A percentile compares a stretch with the other conserved stretches of the same genome.
phyloP scores from a whole-genome alignment of 37 sponge, comb jelly and placozoan genomes.

The Petrosia ficiformis region DNA sequence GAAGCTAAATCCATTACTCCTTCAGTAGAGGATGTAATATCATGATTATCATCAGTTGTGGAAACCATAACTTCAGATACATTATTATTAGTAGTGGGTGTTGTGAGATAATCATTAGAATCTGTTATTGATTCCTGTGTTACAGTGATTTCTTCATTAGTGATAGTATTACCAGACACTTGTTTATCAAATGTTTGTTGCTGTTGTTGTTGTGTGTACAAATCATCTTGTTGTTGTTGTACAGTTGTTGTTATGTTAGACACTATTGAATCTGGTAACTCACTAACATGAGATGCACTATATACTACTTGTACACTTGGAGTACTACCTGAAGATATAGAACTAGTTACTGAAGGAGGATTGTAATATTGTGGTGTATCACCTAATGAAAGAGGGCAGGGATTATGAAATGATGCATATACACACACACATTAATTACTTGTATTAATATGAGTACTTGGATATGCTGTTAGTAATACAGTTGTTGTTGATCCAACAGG shows the following conservation, averaged over 20 bases:
- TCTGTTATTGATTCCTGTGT: neutral
- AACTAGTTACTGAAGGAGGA: neutral
- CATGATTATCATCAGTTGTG: neutral
- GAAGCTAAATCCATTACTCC: neutral
- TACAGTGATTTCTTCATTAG: neutral
- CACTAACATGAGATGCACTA: constrained; percentile 40
- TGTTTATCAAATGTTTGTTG: neutral
- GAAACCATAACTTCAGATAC: neutral
- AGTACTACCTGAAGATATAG: neutral
- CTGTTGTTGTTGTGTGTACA: neutral
- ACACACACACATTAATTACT: neutral
- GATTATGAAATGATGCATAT: neutral
- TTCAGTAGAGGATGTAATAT: neutral
- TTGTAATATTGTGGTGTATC: neutral
- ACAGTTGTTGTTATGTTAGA: constrained; percentile 1
- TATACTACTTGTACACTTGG: constrained; percentile 42
- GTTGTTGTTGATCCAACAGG: constrained; percentile 80
- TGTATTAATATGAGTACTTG: constrained; percentile 46
- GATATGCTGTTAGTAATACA: constrained; percentile 80
- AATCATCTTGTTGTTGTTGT: neutral
- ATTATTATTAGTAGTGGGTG: neutral
- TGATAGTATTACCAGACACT: neutral
- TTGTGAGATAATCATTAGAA: neutral
- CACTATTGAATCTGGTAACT: constrained; percentile 25
- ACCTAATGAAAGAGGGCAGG: neutral